These are phyloP conservation scores for Oncorhynchus keta DNA, from an alignment of 2,113 vertebrate species.

Conservation along the genomic window DNA sequence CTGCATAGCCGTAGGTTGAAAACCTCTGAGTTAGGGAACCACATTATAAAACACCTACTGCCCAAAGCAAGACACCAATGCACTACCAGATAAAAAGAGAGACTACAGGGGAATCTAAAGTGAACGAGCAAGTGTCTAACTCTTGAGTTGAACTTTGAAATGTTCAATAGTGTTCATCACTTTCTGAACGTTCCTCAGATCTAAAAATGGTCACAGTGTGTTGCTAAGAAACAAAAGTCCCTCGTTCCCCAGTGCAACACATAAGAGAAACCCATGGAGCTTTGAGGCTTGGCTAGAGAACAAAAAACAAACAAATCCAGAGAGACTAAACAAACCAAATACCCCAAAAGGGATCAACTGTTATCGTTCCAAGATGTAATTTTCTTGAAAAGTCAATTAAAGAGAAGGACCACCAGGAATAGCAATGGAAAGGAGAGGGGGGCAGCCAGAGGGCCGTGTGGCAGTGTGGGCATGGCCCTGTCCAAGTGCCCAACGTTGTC, in stretches of 20 bases:
- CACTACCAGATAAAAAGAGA: neutral
- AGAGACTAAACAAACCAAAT: neutral
- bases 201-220: conserved; percentile 14
- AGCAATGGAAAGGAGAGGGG: neutral
- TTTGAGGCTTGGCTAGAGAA: neutral
- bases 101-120: neutral
- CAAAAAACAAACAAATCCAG: neutral
- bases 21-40: too few relatives aligned
- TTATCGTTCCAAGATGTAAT: conserved; percentile 30
- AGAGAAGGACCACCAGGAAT: conserved; percentile 19
- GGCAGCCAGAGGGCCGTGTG: neutral
- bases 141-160: neutral
- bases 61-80: neutral
- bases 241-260: neutral
- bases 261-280: neutral
- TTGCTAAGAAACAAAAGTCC: neutral
- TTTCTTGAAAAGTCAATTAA: conserved; percentile 30
- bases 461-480: conserved; percentile 13
- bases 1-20: too few relatives aligned
- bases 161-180: neutral
- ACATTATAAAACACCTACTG: too few relatives aligned
- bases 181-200: conserved; percentile 5
- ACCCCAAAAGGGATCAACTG: conserved; percentile 7
- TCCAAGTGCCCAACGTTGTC: conserved; percentile 30
- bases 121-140: neutral